Evolutionary conservation across 2,888 invertebrate genomes (phyloP), one percentile per base, ranked within the genome.

Genomic region (Rhagonycha lutea): DNA sequence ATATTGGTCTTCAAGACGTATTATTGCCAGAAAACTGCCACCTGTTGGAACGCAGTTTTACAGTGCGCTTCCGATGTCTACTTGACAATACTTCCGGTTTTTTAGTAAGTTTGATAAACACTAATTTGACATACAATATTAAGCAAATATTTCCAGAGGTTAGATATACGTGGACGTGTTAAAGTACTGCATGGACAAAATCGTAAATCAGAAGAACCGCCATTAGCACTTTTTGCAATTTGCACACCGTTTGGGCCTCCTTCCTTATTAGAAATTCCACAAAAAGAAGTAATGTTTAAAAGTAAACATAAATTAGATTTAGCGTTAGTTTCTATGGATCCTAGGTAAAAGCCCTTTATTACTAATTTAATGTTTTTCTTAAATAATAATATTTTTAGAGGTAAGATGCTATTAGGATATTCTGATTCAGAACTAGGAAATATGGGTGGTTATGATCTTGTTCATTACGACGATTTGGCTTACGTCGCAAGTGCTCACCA

Each of bases 161-260:
- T 99, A 89, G 99, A 99, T 89, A 98, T 99, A 83, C 94, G 98
- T 86, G 99, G 99, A 68, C 92, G 98, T 80, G 96, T 99, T 72
- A 96, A 98, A 88, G 94, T 98, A 0, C 92, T 99, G 7, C 98
- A 98, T 85, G 98, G 99, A 0, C 98, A 99, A 88, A 98, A 97
- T 87, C 92, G 96, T 82, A 97, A 97, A 88, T 95, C 95, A 4
- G 97, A 97, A 87, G 97, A 97, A 82, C 97, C 98, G 2, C 98
- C 98, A 0, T 86, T 99, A 86, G 99, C 97, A 1, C 89, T 99
- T 71, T 98, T 99, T 86, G 99, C 99, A 78, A 95, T 99, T 74
- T 99, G 99, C 89, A 99, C 98, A 3, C 99, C 99, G 0, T 99
- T 99, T 85, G 99, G 99, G 0, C 99, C 99, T 12, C 98, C 99